Evolutionary conservation across 2,797 vertebrate genomes (phyloP).

Genomic region (Alosa sapidissima): DNA sequence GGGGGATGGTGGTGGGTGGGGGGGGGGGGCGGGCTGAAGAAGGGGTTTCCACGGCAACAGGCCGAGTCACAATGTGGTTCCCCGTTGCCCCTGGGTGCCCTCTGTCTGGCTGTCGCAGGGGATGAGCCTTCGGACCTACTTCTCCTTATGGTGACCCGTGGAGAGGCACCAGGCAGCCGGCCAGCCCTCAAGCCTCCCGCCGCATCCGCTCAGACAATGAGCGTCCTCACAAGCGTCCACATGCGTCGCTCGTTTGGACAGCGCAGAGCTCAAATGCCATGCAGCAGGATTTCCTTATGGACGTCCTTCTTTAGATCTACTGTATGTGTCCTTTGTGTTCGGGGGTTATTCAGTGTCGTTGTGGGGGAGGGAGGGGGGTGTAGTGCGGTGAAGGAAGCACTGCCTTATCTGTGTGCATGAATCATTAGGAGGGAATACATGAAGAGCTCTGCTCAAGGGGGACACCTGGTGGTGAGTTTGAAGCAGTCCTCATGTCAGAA

Average conservation of each 20-base stretch:
- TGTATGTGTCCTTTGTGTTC: conserved; percentile 12
- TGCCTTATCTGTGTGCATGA: conserved; percentile 17
- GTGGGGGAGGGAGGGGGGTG: not conserved
- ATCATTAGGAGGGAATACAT: conserved; percentile 1
- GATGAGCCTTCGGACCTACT: not conserved
- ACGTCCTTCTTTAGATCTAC: not conserved
- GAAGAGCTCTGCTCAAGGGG: not conserved
- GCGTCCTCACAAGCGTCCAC: not conserved
- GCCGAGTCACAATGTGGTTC: conserved; percentile 48
- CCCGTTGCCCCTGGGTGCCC: conserved; percentile 56
- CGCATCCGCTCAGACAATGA: not conserved
- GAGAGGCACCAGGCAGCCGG: not conserved
- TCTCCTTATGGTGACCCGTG: not conserved
- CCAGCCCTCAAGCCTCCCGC: not conserved
- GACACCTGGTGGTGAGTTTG: conserved; percentile 37
- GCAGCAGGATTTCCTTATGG: conserved; percentile 7
- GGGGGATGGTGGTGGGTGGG: conserved; percentile 28
- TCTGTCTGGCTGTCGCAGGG: not conserved
- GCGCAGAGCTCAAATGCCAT: not conserved
- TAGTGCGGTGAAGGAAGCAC: not conserved
- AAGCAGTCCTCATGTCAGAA: not conserved
- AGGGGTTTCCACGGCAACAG: conserved; percentile 68
- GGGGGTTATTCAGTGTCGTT: not conserved
- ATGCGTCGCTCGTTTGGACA: not conserved
- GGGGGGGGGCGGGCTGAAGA: conserved; percentile 52